phyloP scores from a whole-genome alignment of 2,797 vertebrate species.

The Eutrigla gurnardus region DNA sequence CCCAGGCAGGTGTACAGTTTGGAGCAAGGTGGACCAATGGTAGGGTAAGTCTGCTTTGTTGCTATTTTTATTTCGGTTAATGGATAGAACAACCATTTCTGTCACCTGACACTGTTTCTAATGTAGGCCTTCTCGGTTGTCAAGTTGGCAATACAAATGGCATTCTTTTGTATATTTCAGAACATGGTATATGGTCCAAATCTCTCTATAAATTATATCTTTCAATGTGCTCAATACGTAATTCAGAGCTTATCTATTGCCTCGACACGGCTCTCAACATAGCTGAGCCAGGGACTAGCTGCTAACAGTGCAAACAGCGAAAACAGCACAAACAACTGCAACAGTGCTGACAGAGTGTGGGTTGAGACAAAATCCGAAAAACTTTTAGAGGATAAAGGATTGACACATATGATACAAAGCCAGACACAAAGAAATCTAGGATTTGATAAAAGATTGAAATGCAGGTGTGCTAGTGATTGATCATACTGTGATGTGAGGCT shows the following conservation, averaged over 20 bases:
- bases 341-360: too few species aligned
- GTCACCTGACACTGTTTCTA: neutral
- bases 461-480: neutral
- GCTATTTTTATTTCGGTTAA: neutral
- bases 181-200: neutral
- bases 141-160: neutral
- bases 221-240: neutral
- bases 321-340: too few species aligned
- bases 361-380: neutral
- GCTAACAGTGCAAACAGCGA: too few species aligned
- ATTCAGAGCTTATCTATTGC: too few species aligned
- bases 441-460: neutral
- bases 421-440: neutral
- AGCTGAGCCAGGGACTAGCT: too few species aligned
- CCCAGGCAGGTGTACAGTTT: constrained; percentile 96
- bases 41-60: constrained; percentile 85
- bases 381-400: neutral
- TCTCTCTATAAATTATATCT: neutral
- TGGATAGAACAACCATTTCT: neutral
- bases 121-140: neutral
- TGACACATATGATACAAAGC: neutral
- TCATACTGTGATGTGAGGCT: neutral
- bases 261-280: too few species aligned
- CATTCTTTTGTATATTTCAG: neutral
- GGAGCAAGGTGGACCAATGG: constrained; percentile 90